phyloP scores from a whole-genome alignment of 2,113 vertebrate species.

The Zootoca vivipara region DNA sequence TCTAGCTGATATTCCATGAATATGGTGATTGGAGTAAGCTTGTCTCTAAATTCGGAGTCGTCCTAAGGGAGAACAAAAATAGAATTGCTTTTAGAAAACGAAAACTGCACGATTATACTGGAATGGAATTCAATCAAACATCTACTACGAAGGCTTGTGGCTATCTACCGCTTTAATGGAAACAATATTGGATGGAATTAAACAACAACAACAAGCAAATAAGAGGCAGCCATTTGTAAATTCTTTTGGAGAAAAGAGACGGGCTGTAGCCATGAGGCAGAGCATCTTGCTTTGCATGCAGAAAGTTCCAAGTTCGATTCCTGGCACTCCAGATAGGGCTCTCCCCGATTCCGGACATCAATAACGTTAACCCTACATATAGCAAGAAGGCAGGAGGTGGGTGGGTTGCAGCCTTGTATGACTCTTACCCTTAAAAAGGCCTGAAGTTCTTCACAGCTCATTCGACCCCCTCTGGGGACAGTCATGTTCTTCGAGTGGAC shows the following conservation, averaged over 20 bases:
- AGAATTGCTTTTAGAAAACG: background rate
- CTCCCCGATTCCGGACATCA: too few relatives aligned
- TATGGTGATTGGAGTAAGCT: slow-evolving; percentile 94
- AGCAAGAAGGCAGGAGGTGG: background rate
- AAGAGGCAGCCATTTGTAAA: background rate
- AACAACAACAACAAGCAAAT: background rate
- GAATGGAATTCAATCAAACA: background rate
- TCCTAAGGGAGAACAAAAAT: slow-evolving; percentile 76
- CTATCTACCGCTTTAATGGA: background rate
- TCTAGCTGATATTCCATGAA: slow-evolving; percentile 93
- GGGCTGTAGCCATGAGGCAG: background rate
- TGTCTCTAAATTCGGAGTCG: slow-evolving; percentile 94
- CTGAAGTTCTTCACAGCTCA: slow-evolving; percentile 86
- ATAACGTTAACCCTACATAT: background rate
- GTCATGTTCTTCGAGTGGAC: slow-evolving; percentile 89
- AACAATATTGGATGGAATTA: background rate
- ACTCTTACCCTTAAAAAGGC: slow-evolving; percentile 88
- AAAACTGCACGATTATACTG: background rate
- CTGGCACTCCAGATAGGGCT: background rate
- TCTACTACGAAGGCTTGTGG: background rate
- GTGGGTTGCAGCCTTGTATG: background rate
- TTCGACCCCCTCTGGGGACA: slow-evolving; percentile 75
- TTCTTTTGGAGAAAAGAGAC: background rate
- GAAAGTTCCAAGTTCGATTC: too few relatives aligned
- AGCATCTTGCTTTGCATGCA: too few relatives aligned